Conservation (phyloP, 2,113 vertebrate genomes). For the Strigops habroptila region DNA sequence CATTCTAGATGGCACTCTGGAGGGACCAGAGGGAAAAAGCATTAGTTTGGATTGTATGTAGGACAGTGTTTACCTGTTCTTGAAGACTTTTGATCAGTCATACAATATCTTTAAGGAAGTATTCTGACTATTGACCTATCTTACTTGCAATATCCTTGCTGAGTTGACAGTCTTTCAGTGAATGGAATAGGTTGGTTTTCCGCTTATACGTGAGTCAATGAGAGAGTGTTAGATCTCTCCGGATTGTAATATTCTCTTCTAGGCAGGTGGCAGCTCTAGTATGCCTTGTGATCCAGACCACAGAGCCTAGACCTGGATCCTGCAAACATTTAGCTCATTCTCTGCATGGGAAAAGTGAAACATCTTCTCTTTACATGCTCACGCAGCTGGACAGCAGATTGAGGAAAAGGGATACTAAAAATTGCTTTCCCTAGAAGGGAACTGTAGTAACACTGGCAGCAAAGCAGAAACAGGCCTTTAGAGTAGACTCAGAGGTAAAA, state of each 20-base stretch:
- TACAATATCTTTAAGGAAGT: background rate
- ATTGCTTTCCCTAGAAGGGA: background rate
- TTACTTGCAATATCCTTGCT: background rate
- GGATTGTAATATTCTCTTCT: background rate
- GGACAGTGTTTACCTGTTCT: background rate
- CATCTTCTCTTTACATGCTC: background rate
- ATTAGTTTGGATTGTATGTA: rapidly evolving
- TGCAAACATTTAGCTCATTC: background rate
- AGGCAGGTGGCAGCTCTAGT: rapidly evolving
- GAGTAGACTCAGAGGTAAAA: background rate
- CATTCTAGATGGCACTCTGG: rapidly evolving
- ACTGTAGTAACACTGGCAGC: background rate
- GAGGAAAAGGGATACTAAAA: background rate
- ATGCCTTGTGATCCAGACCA: background rate
- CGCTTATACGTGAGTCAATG: rapidly evolving
- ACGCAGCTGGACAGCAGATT: background rate
- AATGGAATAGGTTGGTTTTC: background rate
- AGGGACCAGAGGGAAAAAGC: background rate
- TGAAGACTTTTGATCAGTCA: background rate
- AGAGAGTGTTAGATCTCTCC: background rate
- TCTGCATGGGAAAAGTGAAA: background rate
- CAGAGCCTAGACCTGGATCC: background rate
- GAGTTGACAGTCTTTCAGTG: background rate
- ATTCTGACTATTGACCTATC: background rate
- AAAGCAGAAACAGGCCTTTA: background rate